Base-by-base conservation (phyloP, 2,888 invertebrate genomes). In the Cephus spinipes region DNA sequence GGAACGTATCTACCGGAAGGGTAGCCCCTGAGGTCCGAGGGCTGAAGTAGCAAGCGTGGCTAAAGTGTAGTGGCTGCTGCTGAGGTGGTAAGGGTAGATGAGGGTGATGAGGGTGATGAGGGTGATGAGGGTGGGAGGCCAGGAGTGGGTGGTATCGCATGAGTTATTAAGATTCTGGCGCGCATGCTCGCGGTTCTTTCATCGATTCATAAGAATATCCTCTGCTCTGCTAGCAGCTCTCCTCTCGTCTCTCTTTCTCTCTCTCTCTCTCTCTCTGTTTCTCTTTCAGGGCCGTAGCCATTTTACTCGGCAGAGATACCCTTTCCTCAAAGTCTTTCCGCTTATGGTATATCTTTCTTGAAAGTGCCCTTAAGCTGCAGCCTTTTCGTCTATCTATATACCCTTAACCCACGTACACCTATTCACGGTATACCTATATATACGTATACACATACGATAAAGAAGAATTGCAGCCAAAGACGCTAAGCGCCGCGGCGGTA, bases 131-230 rank as follows among this genome's bases (percentile, higher is more conserved):
- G 81, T 81, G 82, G 80, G 74, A 74, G 55, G 69, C 76, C 73
- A 77, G 77, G 36, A 74, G 36, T 35, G 75, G 79, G 81, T 86
- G 32, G 85, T 87, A 88, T 87, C 87, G 88, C 87, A 88, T 89
- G 88, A 87, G 88, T 90, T 90, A 90, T 90, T 89, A 89, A 90
- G 88, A 89, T 89, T 88, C 86, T 84, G 84, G 80, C 85, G 89
- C 90, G 89, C 90, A 90, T 90, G 89, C 89, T 86, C 89, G 85
- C 87, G 87, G 87, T 88, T 89, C 89, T 89, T 88, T 88, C 89
- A 89, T 90, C 89, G 88, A 89, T 90, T 89, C 89, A 89, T 89
- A 89, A 89, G 89, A 89, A 89, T 89, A 89, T 89, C 86, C 87
- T 89, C 87, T 80, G 83, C 85, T 85, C 77, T 77, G 82, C 81